Evolutionary conservation across 2,113 vertebrate genomes (phyloP), one percentile per base, ranked within the genome.

Genomic region (Chrysochloris asiatica): DNA sequence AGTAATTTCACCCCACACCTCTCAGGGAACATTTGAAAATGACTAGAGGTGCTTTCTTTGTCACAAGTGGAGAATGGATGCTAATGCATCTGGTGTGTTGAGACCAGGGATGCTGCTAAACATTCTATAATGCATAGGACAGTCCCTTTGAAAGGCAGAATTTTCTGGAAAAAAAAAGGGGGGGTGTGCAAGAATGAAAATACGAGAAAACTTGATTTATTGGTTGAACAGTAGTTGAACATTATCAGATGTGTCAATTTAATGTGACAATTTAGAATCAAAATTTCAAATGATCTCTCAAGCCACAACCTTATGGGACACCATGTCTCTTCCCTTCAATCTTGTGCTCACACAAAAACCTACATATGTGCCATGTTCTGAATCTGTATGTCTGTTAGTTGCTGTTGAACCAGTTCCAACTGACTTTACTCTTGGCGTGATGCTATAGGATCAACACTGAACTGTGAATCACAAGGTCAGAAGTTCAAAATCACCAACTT

Each of bases 361-460:
- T 30, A 38, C 0, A 2, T 11, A 0, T 8, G 3, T 21, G 14
- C 19, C 28, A 4, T 50, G 1, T n/a, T 76, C 9, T 86, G 24
- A 56, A n/a, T n/a, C n/a, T n/a, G n/a, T n/a, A n/a, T n/a, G n/a
- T n/a, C n/a, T n/a, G n/a, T n/a, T n/a, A n/a, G n/a, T n/a, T n/a
- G n/a, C n/a, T n/a, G n/a, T n/a, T n/a, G n/a, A n/a, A n/a, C n/a
- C n/a, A n/a, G n/a, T n/a, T n/a, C n/a, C n/a, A n/a, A n/a, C n/a
- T n/a, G n/a, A n/a, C n/a, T n/a, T n/a, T n/a, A n/a, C n/a, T n/a
- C n/a, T n/a, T n/a, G n/a, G n/a, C n/a, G n/a, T n/a, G n/a, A n/a
- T n/a, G n/a, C n/a, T n/a, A n/a, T n/a, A n/a, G n/a, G n/a, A n/a
- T n/a, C n/a, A n/a, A n/a, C n/a, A n/a, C n/a, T n/a, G n/a, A n/a